Conservation (phyloP, 2,797 vertebrate genomes). For the Onychomys leucogaster region DNA sequence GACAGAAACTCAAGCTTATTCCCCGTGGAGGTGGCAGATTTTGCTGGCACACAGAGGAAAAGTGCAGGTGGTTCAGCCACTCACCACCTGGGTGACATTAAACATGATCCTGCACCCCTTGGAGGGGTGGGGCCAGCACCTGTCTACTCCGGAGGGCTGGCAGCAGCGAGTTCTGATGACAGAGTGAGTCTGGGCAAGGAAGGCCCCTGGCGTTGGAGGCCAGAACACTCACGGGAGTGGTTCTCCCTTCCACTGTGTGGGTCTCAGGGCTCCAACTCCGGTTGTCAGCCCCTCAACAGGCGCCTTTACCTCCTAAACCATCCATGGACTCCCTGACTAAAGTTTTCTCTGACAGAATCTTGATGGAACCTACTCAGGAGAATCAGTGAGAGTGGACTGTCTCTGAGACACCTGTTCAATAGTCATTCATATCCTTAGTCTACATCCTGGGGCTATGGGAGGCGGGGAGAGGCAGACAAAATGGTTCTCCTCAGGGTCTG, state of each 20-base stretch:
- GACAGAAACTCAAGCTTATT: neutral
- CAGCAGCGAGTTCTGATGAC: neutral
- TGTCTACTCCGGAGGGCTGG: neutral
- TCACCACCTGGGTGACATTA: slow-evolving; percentile 1
- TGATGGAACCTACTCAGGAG: neutral
- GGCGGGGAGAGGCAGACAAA: neutral
- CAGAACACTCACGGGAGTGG: too few species aligned
- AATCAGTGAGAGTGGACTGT: neutral
- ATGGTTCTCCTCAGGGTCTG: neutral
- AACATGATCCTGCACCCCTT: neutral
- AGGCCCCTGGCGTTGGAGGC: neutral
- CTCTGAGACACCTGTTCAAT: neutral
- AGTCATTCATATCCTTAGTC: neutral
- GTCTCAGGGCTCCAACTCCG: neutral
- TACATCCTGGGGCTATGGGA: neutral
- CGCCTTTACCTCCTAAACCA: neutral
- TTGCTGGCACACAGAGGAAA: neutral
- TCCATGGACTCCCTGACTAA: neutral
- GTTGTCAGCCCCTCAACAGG: neutral
- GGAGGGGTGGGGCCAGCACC: neutral
- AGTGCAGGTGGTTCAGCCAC: neutral
- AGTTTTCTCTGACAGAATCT: neutral
- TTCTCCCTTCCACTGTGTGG: neutral
- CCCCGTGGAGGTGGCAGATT: neutral
- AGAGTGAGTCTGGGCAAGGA: neutral